A percentile compares a stretch with the other conserved stretches of the same genome.
These are phyloP conservation scores for Zaprionus tsacasi DNA, from an alignment of 1,140 invertebrate species.

Conservation along the genomic window DNA sequence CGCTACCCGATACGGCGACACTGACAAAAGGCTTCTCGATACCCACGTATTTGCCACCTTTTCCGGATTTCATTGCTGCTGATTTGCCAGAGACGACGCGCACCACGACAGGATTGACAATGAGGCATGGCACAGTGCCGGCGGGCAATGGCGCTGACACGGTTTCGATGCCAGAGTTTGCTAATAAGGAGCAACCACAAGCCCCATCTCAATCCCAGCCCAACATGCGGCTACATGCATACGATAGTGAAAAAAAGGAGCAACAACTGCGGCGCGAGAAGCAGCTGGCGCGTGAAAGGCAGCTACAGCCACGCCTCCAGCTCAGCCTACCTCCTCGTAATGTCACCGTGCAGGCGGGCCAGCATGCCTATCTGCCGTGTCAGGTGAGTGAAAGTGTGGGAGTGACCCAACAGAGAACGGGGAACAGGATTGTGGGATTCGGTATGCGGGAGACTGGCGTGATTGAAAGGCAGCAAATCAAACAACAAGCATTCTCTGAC, in stretches of 20 bases:
- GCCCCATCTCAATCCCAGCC: constrained; percentile 16
- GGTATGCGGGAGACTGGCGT: constrained; percentile 23
- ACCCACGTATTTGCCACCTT: constrained; percentile 75
- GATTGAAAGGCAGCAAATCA: constrained; percentile 52
- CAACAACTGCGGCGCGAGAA: constrained; percentile 62
- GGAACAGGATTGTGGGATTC: no score
- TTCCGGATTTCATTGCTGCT: constrained; percentile 71
- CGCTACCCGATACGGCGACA: constrained; percentile 67
- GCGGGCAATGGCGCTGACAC: constrained; percentile 14
- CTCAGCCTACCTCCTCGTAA: constrained; percentile 85
- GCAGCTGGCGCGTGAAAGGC: constrained; percentile 66
- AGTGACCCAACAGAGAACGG: not conserved
- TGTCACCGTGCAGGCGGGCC: constrained; percentile 92
- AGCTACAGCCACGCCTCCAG: constrained; percentile 49
- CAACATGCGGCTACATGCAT: constrained; percentile 61
- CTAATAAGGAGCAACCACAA: constrained; percentile 42
- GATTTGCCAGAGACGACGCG: constrained; percentile 57
- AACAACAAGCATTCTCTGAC: not conserved
- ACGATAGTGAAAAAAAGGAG: constrained; percentile 73
- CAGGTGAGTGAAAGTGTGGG: constrained; percentile 86
- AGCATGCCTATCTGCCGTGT: constrained; percentile 93
- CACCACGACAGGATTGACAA: constrained; percentile 17
- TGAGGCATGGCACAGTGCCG: not conserved
- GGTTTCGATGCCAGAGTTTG: not conserved
- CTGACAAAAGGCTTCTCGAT: constrained; percentile 73